phyloP scores from a whole-genome alignment of 2,888 invertebrate genomes.

The Carpatolechia fugitivella region DNA sequence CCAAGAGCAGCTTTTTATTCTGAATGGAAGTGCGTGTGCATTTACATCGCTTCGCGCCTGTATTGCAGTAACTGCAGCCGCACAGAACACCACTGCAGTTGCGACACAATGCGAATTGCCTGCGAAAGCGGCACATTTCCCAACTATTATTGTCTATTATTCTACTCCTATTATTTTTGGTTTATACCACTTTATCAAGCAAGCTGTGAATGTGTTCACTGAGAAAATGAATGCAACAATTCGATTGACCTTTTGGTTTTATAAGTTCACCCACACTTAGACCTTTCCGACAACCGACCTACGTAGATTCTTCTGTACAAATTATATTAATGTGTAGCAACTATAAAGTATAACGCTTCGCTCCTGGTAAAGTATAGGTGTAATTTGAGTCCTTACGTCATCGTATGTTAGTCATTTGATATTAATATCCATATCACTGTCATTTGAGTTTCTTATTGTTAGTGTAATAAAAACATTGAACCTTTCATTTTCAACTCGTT shows the following conservation, averaged over 20 bases:
- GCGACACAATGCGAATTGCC: conserved; percentile 29
- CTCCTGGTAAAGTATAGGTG: too few species aligned
- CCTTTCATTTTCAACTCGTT: too few species aligned
- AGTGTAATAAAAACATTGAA: too few species aligned
- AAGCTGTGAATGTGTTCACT: neutral
- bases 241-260: conserved; percentile 3
- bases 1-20: too few species aligned
- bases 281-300: neutral
- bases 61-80: conserved; percentile 21
- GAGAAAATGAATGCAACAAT: neutral
- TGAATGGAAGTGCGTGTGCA: conserved; percentile 14
- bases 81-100: conserved; percentile 17
- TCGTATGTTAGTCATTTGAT: too few species aligned
- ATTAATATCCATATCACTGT: too few species aligned
- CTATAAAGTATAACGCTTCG: too few species aligned
- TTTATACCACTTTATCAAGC: conserved; percentile 7
- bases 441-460: too few species aligned
- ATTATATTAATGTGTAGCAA: neutral
- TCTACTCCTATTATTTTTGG: conserved; percentile 14
- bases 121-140: conserved; percentile 26
- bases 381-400: too few species aligned
- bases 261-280: neutral
- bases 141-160: conserved; percentile 27
- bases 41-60: neutral
- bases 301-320: neutral